Evolutionary conservation across 2,888 invertebrate species (phyloP), one percentile per base, ranked within the genome.

Genomic region (Philereme vetulata): DNA sequence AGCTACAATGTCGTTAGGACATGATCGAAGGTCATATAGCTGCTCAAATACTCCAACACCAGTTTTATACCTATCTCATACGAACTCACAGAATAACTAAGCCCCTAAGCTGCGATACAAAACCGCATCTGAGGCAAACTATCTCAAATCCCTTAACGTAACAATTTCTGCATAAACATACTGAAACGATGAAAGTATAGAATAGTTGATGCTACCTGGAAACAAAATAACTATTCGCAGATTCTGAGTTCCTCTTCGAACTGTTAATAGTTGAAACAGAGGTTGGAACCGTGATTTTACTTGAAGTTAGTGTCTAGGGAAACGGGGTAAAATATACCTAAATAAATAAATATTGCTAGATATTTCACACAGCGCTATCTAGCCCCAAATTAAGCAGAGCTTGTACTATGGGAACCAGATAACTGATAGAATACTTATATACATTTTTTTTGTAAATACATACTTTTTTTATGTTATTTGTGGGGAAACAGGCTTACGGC

Each of bases 161-260:
- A 8, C 4, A 38, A 38, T 38, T 38, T 38, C 38, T n/a, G 33
- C 45, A 33, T 46, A 7, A n/a, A n/a, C n/a, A 34, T 34, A 46
- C 8, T 46, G 7, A 32, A 46, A 46, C 34, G 21, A 49, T 38
- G 34, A 36, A 49, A 34, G 35, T 48, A 35, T 48, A 38, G 38
- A 36, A 49, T 49, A 49, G 49, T 49, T 49, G 1, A 21, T 21
- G 2, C 21, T 21, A 21, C 21, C 21, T 38, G 36, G 38, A 38
- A 49, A 44, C 21, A 44, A 6, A 21, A 21, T 7, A 21, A 44
- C 49, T 8, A 38, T 49, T 49, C 21, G 5, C 7, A 8, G n/a
- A 36, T 11, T 35, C 10, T 4, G 10, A 48, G 49, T 49, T 49
- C 21, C 49, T 35, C 35, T 35, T 4, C 9, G 35, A 36, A 35